Evolutionary conservation across 2,888 invertebrate genomes (phyloP).

Genomic region (Thelaira solivaga): DNA sequence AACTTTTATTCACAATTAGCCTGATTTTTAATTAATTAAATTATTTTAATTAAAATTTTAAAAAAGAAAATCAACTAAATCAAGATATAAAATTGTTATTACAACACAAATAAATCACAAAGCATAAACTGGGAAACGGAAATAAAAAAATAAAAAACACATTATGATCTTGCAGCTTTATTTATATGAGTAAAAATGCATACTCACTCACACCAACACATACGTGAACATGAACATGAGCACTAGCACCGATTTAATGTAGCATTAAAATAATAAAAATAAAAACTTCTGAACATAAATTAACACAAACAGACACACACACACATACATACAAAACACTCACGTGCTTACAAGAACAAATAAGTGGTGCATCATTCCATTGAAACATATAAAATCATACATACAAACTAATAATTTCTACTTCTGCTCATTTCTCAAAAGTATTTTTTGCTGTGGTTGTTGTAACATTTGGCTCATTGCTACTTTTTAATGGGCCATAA

Average conservation of each 20-base stretch:
- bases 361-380: conserved; percentile 32
- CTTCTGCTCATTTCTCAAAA: conserved; percentile 39
- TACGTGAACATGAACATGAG: not conserved
- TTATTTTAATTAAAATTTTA: too few relatives aligned
- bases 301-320: too few relatives aligned
- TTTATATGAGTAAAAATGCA: too few relatives aligned
- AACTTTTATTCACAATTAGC: too few relatives aligned
- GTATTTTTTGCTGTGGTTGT: too few relatives aligned
- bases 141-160: conserved; percentile 34
- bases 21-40: too few relatives aligned
- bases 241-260: conserved; percentile 37
- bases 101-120: not conserved
- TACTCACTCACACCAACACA: conserved; percentile 4
- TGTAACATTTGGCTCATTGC: conserved; percentile 9
- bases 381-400: conserved; percentile 9
- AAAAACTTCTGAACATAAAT: conserved; percentile 37
- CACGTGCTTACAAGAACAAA: conserved; percentile 24
- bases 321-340: too few relatives aligned
- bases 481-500: conserved; percentile 71
- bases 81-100: not conserved
- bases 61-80: not conserved
- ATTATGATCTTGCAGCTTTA: conserved; percentile 23
- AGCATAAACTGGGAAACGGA: conserved; percentile 23
- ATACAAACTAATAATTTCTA: conserved; percentile 47
- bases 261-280: conserved; percentile 33